These are phyloP conservation scores for Meleagris gallopavo DNA, from an alignment of 2,113 vertebrate genomes.

Conservation along the genomic window DNA sequence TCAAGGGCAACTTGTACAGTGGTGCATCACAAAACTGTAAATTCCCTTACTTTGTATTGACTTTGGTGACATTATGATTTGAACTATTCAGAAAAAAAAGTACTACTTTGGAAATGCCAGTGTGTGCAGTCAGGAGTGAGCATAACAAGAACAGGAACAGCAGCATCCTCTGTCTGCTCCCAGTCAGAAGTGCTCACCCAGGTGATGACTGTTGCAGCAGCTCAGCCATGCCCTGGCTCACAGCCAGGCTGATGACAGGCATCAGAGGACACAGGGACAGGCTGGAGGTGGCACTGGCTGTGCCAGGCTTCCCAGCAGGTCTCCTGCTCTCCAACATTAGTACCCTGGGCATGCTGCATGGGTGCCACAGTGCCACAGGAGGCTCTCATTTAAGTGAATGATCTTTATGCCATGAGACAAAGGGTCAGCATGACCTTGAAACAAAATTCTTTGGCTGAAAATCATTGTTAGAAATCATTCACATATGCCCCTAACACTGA, in stretches of 20 bases:
- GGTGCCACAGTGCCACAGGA: accelerated
- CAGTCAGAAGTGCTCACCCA: accelerated
- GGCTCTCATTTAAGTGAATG: not conserved
- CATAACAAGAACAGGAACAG: not conserved
- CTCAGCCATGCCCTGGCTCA: not conserved
- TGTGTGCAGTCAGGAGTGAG: not conserved
- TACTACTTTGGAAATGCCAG: not conserved
- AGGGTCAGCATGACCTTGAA: not conserved
- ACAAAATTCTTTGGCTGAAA: not conserved
- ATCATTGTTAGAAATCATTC: not conserved
- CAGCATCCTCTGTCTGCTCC: not conserved
- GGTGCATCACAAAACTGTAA: not conserved
- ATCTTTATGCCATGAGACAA: not conserved
- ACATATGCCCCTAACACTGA: not conserved
- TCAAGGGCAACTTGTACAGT: not conserved
- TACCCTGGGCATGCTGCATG: not conserved
- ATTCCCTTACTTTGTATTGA: not conserved
- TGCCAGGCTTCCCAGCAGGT: not conserved
- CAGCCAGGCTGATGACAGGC: not conserved
- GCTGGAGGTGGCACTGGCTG: not conserved
- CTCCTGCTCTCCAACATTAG: not conserved
- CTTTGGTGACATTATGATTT: not conserved
- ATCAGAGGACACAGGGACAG: not conserved
- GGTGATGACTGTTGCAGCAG: not conserved
- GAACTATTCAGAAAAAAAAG: not conserved